Evolutionary conservation across 2,888 invertebrate genomes (phyloP).

Genomic region (Oxytorus armatus): DNA sequence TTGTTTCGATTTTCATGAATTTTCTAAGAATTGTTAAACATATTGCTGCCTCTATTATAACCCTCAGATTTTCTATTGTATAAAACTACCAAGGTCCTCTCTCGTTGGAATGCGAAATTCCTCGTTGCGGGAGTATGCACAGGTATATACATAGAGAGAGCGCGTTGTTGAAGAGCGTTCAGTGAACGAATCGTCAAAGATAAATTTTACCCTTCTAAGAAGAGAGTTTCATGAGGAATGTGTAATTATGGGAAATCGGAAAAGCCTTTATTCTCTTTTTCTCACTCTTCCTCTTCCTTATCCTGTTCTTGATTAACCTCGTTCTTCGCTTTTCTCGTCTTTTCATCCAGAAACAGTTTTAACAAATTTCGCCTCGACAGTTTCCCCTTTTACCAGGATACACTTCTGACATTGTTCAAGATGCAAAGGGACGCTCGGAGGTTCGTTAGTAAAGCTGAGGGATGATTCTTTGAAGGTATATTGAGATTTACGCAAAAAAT

Average conservation of each 20-base stretch:
- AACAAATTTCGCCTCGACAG: not conserved
- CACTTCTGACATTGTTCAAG: not conserved
- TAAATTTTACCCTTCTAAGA: constrained; percentile 30
- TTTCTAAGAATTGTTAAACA: no score
- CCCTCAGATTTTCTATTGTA: not conserved
- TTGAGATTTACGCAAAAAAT: no score
- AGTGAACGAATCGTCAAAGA: constrained; percentile 37
- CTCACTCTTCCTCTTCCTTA: constrained; percentile 1
- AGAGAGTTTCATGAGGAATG: not conserved
- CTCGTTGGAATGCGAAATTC: not conserved
- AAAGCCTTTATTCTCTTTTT: not conserved
- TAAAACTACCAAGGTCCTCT: not conserved
- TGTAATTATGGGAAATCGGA: constrained; percentile 17
- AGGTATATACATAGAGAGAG: not conserved
- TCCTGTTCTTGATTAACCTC: constrained; percentile 7
- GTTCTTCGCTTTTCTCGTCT: constrained; percentile 9
- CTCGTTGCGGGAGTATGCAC: not conserved
- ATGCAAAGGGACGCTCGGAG: not conserved
- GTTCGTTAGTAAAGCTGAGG: no score
- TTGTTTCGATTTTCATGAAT: no score
- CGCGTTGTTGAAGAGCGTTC: constrained; percentile 24
- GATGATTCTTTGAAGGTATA: no score
- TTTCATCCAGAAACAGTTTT: not conserved
- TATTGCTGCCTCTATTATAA: no score
- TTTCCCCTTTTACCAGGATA: not conserved